Percentiles rank a stretch among this genome's conserved stretches.
Conservation (phyloP, 2,888 invertebrate species). For the Plusia festucae region DNA sequence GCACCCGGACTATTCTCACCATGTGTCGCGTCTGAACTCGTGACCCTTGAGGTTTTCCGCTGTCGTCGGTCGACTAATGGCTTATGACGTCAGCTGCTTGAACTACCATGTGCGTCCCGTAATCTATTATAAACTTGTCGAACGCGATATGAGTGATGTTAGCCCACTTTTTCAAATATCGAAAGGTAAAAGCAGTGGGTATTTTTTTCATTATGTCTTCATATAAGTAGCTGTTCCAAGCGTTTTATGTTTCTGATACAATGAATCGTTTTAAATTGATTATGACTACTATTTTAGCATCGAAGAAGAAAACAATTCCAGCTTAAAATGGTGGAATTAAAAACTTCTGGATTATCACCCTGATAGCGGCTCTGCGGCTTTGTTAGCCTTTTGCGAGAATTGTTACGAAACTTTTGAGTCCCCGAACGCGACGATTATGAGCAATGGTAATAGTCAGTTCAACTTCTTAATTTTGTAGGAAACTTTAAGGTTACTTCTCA, state of each 20-base stretch:
- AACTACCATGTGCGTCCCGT: conserved; percentile 50
- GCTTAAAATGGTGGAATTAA: conserved; percentile 59
- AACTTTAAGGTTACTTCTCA: conserved; percentile 58
- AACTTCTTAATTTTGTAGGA: conserved; percentile 56
- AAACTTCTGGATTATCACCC: conserved; percentile 65
- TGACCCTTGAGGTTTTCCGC: conserved; percentile 81
- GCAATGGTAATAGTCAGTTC: conserved; percentile 64
- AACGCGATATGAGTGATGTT: conserved; percentile 38
- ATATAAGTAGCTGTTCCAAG: not conserved
- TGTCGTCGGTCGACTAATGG: conserved; percentile 78
- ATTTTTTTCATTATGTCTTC: not conserved
- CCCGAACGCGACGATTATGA: conserved; percentile 66
- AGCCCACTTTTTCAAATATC: conserved; percentile 18
- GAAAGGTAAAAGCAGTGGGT: not conserved
- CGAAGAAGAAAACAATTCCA: conserved; percentile 52
- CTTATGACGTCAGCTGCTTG: conserved; percentile 74
- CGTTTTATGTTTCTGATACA: not conserved
- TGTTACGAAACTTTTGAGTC: conserved; percentile 59
- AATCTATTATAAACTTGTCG: conserved; percentile 72
- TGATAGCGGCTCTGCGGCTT: conserved; percentile 63
- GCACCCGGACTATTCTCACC: conserved; percentile 78
- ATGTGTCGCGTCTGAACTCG: conserved; percentile 79
- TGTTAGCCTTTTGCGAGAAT: conserved; percentile 63
- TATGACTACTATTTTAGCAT: conserved; percentile 29
- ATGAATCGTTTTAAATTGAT: conserved; percentile 19